These are phyloP conservation scores for Campopleginae sp. DNA, from an alignment of 2,888 invertebrate species.

Conservation along the genomic window DNA sequence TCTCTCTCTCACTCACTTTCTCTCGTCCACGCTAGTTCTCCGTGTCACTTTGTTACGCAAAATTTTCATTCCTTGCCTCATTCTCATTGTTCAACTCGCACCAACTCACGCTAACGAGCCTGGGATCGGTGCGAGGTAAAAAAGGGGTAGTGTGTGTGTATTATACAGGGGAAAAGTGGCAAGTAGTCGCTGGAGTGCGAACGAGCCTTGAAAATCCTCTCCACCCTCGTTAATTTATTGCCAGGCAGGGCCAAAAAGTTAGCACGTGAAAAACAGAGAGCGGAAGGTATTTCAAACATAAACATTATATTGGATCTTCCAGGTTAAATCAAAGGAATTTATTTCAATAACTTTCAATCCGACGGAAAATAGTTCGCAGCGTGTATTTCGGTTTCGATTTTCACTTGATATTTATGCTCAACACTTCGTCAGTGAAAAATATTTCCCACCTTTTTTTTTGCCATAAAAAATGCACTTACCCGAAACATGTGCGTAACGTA, in stretches of 20 bases:
- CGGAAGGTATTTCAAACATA: constrained; percentile 41
- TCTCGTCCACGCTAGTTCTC: constrained; percentile 47
- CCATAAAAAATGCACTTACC: not conserved
- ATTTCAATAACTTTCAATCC: not conserved
- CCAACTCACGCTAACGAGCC: constrained; percentile 73
- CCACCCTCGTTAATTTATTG: constrained; percentile 74
- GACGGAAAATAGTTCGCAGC: not conserved
- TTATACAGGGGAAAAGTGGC: constrained; percentile 54
- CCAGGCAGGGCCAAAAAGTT: constrained; percentile 72
- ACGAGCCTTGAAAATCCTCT: constrained; percentile 71
- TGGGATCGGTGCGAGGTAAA: constrained; percentile 68
- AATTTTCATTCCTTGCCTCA: constrained; percentile 64
- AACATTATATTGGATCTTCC: not conserved
- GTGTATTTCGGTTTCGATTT: not conserved
- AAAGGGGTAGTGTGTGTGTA: not conserved
- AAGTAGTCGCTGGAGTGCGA: constrained; percentile 52
- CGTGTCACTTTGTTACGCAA: constrained; percentile 54
- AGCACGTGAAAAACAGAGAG: not conserved
- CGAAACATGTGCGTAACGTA: not conserved
- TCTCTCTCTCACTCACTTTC: constrained; percentile 51
- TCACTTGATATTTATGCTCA: not conserved
- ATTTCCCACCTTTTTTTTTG: not conserved
- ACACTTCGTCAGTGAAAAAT: not conserved
- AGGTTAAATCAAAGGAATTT: not conserved
- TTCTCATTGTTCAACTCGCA: constrained; percentile 46